Conservation (phyloP, 1,140 invertebrate species). For the Fopius arisanus region DNA sequence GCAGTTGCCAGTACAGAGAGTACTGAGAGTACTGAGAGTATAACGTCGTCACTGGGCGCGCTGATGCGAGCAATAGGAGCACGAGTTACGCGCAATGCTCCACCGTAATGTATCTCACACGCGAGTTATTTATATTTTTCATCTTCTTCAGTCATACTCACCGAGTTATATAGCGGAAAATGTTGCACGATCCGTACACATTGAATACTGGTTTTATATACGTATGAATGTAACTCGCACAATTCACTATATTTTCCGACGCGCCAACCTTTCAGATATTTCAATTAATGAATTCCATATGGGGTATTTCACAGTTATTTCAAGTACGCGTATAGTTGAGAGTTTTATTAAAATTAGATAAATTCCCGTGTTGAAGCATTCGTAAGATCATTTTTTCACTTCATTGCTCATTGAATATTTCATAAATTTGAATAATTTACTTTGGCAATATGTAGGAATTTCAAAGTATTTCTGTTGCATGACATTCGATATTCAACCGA, state of each 20-base stretch:
- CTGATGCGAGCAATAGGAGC: conserved; percentile 17
- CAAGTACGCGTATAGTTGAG: neutral
- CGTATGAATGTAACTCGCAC: neutral
- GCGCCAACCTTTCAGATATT: neutral
- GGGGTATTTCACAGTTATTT: neutral
- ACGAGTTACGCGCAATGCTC: conserved; percentile 21
- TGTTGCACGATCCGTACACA: neutral
- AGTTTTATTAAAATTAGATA: neutral
- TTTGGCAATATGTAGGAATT: neutral
- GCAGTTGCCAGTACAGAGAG: neutral
- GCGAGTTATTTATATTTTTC: conserved; percentile 11
- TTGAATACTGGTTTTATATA: neutral
- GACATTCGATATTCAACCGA: neutral
- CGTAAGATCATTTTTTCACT: neutral
- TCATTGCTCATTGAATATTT: neutral
- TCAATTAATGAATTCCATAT: conserved; percentile 5
- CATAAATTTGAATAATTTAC: neutral
- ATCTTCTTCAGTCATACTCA: neutral
- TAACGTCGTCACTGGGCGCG: conserved; percentile 25
- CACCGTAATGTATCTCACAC: neutral
- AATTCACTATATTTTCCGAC: neutral
- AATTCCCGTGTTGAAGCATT: neutral
- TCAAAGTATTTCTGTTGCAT: neutral
- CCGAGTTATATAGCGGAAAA: neutral
- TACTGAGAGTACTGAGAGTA: conserved; percentile 2